Percentiles rank a stretch among this genome's conserved stretches.
These are phyloP conservation scores for Antigone vipio DNA, from an alignment of 2,113 vertebrate species.

Conservation along the genomic window DNA sequence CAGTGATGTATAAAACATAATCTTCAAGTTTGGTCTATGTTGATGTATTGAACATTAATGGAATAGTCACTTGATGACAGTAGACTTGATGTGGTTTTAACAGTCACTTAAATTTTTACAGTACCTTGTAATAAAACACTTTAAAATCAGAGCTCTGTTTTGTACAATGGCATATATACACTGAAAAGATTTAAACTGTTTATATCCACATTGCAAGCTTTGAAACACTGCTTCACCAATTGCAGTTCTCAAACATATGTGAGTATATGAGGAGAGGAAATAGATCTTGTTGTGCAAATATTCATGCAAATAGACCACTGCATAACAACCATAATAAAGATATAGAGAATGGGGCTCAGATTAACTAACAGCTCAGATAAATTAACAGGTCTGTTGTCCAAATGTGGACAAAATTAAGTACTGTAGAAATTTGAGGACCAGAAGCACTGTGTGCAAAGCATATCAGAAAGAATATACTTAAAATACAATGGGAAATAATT, in stretches of 20 bases:
- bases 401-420: not conserved
- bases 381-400: not conserved
- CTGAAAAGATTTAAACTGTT: not conserved
- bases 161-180: not conserved
- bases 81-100: not conserved
- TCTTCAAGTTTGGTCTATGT: not conserved
- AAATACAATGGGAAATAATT: not conserved
- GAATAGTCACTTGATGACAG: not conserved
- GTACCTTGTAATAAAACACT: not conserved
- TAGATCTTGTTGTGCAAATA: not conserved
- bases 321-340: not conserved
- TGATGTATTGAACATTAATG: not conserved
- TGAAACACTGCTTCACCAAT: not conserved
- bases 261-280: not conserved
- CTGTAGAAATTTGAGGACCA: not conserved
- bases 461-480: not conserved
- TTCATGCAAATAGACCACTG: not conserved
- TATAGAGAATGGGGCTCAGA: not conserved
- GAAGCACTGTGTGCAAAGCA: not conserved
- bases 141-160: not conserved
- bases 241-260: not conserved
- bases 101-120: not conserved
- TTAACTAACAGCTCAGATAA: not conserved
- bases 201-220: not conserved
- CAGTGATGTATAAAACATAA: not conserved